phyloP scores from a whole-genome alignment of 2,113 vertebrate genomes.

The Phoxinus phoxinus region DNA sequence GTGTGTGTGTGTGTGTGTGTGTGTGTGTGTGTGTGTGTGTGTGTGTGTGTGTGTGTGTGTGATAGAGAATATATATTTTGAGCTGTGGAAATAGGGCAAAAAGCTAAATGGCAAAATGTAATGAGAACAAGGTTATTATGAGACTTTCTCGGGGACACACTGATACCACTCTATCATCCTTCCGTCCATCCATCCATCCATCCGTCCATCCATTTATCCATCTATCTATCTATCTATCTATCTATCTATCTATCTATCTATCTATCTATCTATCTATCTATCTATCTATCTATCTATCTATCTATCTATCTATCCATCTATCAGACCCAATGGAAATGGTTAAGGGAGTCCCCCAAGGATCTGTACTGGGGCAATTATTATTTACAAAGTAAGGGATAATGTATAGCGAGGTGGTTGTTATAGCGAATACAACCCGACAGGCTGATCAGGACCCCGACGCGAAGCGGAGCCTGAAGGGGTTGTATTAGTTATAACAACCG shows the following conservation, averaged over 20 bases:
- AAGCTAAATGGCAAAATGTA: slow-evolving; percentile 66
- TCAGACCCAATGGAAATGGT: too few species aligned
- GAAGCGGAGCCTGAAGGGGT: too few species aligned
- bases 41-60: neutral
- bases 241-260: neutral
- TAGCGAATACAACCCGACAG: too few species aligned
- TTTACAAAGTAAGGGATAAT: too few species aligned
- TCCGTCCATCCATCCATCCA: neutral
- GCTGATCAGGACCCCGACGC: too few species aligned
- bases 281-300: neutral
- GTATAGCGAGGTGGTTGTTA: too few species aligned
- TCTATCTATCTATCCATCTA: neutral
- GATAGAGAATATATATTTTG: slow-evolving; percentile 64
- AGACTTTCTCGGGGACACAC: slow-evolving; percentile 19
- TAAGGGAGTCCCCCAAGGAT: too few species aligned
- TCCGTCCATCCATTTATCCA: neutral
- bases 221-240: neutral
- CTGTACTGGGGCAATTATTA: too few species aligned
- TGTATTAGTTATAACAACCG: too few species aligned
- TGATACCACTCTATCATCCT: neutral
- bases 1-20: neutral
- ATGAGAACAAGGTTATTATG: slow-evolving; percentile 78
- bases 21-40: neutral
- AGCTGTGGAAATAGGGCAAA: slow-evolving; percentile 75
- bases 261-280: slow-evolving; percentile 12